A percentile compares a stretch with the other conserved stretches of the same genome.
Evolutionary conservation across 2,888 invertebrate genomes (phyloP).

Genomic region (Parasteatoda lunata): DNA sequence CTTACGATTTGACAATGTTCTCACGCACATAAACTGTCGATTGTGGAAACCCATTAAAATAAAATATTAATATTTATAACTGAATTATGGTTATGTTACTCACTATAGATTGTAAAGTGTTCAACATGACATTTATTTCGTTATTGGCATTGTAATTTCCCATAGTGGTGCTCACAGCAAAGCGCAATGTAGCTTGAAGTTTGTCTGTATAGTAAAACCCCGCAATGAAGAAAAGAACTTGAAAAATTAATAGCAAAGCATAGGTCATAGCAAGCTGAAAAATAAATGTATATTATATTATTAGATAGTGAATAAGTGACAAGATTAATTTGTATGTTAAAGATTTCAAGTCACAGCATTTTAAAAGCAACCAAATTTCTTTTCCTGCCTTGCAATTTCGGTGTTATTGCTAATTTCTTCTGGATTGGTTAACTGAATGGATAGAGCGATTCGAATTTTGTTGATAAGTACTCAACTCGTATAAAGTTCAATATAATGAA

Average conservation of each 20-base stretch:
- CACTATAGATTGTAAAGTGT: conserved; percentile 28
- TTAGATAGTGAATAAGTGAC: too few relatives aligned
- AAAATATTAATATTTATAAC: neutral
- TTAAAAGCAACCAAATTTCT: neutral
- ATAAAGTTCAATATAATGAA: too few relatives aligned
- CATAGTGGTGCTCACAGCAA: conserved; percentile 20
- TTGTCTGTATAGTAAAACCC: conserved; percentile 1
- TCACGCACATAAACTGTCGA: neutral
- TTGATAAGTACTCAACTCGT: too few relatives aligned
- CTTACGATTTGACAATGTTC: too few relatives aligned
- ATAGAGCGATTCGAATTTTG: too few relatives aligned
- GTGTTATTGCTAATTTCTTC: too few relatives aligned
- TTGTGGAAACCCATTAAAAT: neutral
- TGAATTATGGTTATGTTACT: neutral
- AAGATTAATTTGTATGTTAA: neutral
- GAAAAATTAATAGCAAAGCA: conserved; percentile 4
- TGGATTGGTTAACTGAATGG: too few relatives aligned
- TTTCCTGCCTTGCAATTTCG: too few relatives aligned
- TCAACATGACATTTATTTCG: conserved; percentile 7
- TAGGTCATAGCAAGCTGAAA: conserved; percentile 23
- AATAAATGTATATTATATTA: neutral
- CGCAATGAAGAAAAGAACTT: neutral
- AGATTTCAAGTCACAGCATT: neutral
- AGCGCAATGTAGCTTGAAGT: neutral
- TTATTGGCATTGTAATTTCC: conserved; percentile 27